Conservation (phyloP, 2,797 vertebrate species). For the Pelochelys cantorii region DNA sequence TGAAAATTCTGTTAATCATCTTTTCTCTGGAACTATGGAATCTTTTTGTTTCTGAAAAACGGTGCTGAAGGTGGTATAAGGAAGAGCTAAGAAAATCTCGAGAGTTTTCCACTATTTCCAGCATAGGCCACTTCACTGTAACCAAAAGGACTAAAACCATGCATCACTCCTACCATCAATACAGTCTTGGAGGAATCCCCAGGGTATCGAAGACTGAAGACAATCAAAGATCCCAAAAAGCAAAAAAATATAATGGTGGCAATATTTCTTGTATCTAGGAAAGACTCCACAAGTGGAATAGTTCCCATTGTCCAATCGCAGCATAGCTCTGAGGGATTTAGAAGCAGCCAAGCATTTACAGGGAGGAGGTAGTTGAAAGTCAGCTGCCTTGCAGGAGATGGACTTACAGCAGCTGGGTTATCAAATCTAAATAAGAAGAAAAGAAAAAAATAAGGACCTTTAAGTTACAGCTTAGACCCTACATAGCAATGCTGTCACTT, state of each 20-base stretch:
- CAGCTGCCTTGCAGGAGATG: conserved; percentile 91
- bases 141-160: background rate
- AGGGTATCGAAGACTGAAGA: conserved; percentile 89
- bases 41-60: background rate
- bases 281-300: conserved; percentile 94
- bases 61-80: background rate
- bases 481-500: background rate
- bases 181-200: conserved; percentile 93
- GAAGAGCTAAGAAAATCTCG: background rate
- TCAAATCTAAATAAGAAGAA: conserved; percentile 88
- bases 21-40: background rate
- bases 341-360: conserved; percentile 96
- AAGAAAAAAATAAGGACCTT: background rate
- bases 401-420: conserved; percentile 98
- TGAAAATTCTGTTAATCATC: background rate
- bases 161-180: conserved; percentile 89
- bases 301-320: conserved; percentile 99
- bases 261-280: conserved; percentile 91
- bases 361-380: conserved; percentile 99
- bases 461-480: background rate
- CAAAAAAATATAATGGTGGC: conserved; percentile 92
- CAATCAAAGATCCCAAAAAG: conserved; percentile 86
- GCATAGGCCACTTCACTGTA: background rate
- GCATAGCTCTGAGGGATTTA: conserved; percentile 96
- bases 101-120: background rate